phyloP scores from a whole-genome alignment of 2,797 vertebrate genomes.

The Micropoecilia bifurca region DNA sequence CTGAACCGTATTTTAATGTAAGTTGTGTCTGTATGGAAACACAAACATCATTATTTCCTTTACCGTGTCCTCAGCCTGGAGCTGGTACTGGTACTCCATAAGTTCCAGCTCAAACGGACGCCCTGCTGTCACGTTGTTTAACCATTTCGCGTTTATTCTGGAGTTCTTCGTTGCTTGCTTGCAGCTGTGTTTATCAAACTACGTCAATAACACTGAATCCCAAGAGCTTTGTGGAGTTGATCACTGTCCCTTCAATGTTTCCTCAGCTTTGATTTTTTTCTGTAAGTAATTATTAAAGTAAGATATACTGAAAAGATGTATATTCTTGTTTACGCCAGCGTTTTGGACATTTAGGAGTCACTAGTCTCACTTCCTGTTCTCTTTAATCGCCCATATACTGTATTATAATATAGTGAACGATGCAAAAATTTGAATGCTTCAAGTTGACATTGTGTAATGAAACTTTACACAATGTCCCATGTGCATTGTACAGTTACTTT shows the following conservation, averaged over 20 bases:
- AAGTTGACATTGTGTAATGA: neutral
- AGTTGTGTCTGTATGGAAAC: conserved; percentile 63
- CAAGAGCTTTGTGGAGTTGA: conserved; percentile 15
- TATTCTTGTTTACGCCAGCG: neutral
- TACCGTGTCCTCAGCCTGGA: conserved; percentile 31
- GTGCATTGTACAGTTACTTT: neutral
- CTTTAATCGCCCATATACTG: neutral
- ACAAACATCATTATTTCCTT: conserved; percentile 71
- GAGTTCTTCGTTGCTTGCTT: conserved; percentile 27
- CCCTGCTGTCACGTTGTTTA: conserved; percentile 34
- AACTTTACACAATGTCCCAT: neutral
- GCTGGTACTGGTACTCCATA: conserved; percentile 3
- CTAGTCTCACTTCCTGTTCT: neutral
- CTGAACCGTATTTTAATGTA: conserved; percentile 50
- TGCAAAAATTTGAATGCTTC: neutral
- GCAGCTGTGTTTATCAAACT: conserved; percentile 55
- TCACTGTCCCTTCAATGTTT: conserved; percentile 17
- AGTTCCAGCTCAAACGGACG: neutral
- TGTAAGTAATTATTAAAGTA: conserved; percentile 28
- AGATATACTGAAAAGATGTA: conserved; percentile 20
- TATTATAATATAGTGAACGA: neutral
- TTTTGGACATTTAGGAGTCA: neutral
- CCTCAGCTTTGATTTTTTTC: conserved; percentile 7
- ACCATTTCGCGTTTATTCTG: conserved; percentile 32
- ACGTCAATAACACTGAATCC: conserved; percentile 21